Evolutionary conservation across 2,797 vertebrate genomes (phyloP).

Genomic region (Rhynchonycteris naso): DNA sequence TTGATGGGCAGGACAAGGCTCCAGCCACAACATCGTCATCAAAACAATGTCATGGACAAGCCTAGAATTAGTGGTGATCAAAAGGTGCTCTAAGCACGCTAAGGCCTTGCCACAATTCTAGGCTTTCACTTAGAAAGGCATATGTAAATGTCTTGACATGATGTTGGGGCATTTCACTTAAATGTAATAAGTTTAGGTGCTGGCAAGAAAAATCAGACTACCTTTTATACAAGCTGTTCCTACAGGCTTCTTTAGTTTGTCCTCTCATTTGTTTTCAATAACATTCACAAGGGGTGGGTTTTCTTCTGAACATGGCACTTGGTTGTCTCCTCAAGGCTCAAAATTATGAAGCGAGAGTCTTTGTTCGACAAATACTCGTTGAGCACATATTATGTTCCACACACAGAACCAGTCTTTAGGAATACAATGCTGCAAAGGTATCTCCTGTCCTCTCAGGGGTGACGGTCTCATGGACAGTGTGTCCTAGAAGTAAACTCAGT

Average conservation of each 20-base stretch:
- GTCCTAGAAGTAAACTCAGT: not conserved
- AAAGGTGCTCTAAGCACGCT: not conserved
- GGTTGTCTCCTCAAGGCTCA: not conserved
- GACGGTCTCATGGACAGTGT: not conserved
- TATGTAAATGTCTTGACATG: not conserved
- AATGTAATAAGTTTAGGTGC: not conserved
- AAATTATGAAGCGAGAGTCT: not conserved
- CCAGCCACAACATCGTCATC: not conserved
- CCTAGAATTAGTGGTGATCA: conserved; percentile 43
- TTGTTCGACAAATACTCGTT: not conserved
- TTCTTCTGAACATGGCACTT: not conserved
- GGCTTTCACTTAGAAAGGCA: not conserved
- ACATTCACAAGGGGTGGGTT: not conserved
- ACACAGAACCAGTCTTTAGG: not conserved
- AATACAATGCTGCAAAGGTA: not conserved
- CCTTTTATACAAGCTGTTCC: not conserved
- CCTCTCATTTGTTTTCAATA: not conserved
- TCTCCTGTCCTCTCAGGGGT: not conserved
- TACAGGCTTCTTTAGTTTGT: not conserved
- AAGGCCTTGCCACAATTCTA: not conserved
- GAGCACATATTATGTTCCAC: not conserved
- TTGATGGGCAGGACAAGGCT: not conserved
- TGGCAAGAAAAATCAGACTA: not conserved
- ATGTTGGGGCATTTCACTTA: not conserved
- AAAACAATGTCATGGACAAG: conserved; percentile 18